phyloP scores from a whole-genome alignment of 2,797 vertebrate species.

The Amblyraja radiata region DNA sequence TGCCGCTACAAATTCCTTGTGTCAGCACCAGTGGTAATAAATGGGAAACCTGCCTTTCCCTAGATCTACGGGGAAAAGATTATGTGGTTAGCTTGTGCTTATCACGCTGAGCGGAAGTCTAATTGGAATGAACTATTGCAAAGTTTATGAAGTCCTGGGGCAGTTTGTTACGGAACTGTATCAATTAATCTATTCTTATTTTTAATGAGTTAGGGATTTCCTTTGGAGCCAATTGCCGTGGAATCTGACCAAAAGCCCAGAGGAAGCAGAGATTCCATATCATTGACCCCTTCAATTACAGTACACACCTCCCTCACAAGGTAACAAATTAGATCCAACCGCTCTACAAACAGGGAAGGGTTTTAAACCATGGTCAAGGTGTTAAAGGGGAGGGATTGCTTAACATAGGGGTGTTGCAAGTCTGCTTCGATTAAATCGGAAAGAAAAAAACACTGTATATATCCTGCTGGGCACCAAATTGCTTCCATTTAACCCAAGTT shows the following conservation, averaged over 20 bases:
- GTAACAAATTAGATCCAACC: constrained; percentile 75
- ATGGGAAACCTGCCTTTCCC: constrained; percentile 32
- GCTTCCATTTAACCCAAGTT: constrained; percentile 68
- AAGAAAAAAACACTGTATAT: constrained; percentile 48
- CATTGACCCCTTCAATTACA: constrained; percentile 72
- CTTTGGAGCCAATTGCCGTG: constrained; percentile 74
- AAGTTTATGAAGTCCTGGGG: constrained; percentile 90
- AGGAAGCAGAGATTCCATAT: constrained; percentile 63
- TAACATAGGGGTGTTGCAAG: constrained; percentile 58
- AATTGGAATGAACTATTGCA: constrained; percentile 80
- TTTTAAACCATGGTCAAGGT: constrained; percentile 56
- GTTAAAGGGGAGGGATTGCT: constrained; percentile 47
- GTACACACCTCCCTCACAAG: constrained; percentile 60
- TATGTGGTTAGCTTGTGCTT: constrained; percentile 47
- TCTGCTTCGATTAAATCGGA: constrained; percentile 43
- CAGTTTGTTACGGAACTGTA: constrained; percentile 83
- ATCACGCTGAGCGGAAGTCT: constrained; percentile 65
- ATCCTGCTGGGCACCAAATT: constrained; percentile 74
- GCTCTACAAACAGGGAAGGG: constrained; percentile 63
- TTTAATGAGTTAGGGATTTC: constrained; percentile 96
- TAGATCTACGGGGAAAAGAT: constrained; percentile 42
- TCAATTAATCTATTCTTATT: constrained; percentile 93
- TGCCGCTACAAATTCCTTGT: not conserved
- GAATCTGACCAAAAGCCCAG: constrained; percentile 76
- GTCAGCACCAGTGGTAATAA: constrained; percentile 27